Conservation (phyloP, 2,888 invertebrate genomes). For the Lasioglossum calceatum region DNA sequence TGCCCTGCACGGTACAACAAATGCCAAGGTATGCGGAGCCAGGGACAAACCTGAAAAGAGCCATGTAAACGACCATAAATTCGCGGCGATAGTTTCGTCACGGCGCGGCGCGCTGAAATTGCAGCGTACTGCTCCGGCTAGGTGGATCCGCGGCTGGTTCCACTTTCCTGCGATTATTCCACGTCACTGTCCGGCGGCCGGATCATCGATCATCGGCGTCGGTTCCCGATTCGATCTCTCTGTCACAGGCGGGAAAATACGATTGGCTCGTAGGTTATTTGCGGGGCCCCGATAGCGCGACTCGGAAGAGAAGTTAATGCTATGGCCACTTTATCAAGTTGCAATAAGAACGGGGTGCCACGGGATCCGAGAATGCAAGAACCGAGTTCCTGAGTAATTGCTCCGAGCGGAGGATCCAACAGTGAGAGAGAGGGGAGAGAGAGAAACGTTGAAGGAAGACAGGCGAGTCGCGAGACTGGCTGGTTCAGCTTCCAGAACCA, state of each 20-base stretch:
- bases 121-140: not conserved
- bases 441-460: slow-evolving; percentile 23
- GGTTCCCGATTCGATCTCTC: slow-evolving; percentile 65
- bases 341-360: slow-evolving; percentile 74
- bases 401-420: slow-evolving; percentile 58
- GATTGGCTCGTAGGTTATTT: slow-evolving; percentile 57
- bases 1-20: not conserved
- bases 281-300: slow-evolving; percentile 57
- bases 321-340: slow-evolving; percentile 75
- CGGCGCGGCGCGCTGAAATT: not conserved
- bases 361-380: slow-evolving; percentile 71
- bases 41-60: not conserved
- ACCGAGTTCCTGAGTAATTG: slow-evolving; percentile 78
- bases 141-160: slow-evolving; percentile 42
- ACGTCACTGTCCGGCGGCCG: slow-evolving; percentile 73
- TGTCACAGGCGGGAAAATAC: slow-evolving; percentile 59
- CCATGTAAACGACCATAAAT: not conserved
- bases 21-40: not conserved
- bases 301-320: slow-evolving; percentile 67
- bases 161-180: slow-evolving; percentile 69
- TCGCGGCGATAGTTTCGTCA: not conserved
- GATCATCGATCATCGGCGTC: slow-evolving; percentile 76
- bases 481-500: slow-evolving; percentile 57
- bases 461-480: slow-evolving; percentile 43
- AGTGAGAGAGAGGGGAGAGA: slow-evolving; percentile 23